Conservation (phyloP, 2,888 invertebrate species). For the Temnothorax unifasciatus region DNA sequence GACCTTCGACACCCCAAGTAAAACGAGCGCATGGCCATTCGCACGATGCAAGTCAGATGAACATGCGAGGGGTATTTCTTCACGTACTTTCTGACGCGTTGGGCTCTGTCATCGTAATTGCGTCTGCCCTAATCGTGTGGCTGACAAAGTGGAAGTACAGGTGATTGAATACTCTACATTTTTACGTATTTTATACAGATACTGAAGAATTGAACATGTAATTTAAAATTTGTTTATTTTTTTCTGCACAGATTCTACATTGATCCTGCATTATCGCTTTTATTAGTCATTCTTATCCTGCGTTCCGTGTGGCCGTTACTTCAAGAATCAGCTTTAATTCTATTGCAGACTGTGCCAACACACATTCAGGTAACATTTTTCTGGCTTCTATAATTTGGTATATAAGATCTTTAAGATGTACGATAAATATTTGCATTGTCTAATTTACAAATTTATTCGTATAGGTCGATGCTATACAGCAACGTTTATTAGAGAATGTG, state of each 20-base stretch:
- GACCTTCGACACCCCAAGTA: slow-evolving; percentile 81
- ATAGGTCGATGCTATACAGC: slow-evolving; percentile 95
- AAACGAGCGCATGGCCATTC: slow-evolving; percentile 87
- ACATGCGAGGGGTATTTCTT: slow-evolving; percentile 99
- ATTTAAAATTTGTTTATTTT: slow-evolving; percentile 35
- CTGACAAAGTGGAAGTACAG: slow-evolving; percentile 93
- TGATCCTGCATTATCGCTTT: slow-evolving; percentile 97
- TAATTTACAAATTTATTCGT: slow-evolving; percentile 21
- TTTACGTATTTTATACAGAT: background rate
- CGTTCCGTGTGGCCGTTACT: slow-evolving; percentile 97
- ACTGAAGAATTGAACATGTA: background rate
- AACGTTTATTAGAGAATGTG: slow-evolving; percentile 94
- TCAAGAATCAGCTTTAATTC: slow-evolving; percentile 96
- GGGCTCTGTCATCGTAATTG: slow-evolving; percentile 96
- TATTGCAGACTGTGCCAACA: slow-evolving; percentile 99
- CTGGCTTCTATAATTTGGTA: slow-evolving; percentile 60
- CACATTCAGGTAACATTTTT: slow-evolving; percentile 92
- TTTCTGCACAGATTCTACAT: slow-evolving; percentile 90
- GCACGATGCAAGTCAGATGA: slow-evolving; percentile 94
- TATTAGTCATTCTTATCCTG: slow-evolving; percentile 95
- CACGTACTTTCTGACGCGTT: slow-evolving; percentile 99
- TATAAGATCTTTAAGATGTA: background rate
- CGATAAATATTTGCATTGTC: background rate
- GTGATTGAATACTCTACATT: slow-evolving; percentile 68
- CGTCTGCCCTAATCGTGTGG: slow-evolving; percentile 94